Evolutionary conservation across 2,797 vertebrate genomes (phyloP).

Genomic region (Borostomias antarcticus): DNA sequence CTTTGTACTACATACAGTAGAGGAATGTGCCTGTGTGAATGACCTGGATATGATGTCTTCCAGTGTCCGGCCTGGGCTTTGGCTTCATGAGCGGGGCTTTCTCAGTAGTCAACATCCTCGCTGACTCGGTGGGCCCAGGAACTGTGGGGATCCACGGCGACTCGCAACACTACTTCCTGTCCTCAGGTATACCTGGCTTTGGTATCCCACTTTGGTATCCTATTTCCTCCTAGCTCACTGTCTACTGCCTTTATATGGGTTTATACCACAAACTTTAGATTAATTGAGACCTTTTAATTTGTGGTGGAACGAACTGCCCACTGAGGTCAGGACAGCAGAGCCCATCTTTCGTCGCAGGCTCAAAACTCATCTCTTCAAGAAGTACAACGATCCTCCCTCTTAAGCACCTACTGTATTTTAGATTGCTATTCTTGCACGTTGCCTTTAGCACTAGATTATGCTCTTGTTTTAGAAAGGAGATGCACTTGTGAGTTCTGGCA

Average conservation of each 20-base stretch:
- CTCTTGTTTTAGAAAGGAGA: too few species aligned
- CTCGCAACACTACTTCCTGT: slow-evolving; percentile 86
- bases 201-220: background rate
- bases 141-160: slow-evolving; percentile 86
- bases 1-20: background rate
- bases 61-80: slow-evolving; percentile 81
- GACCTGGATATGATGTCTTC: background rate
- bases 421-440: too few species aligned
- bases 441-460: too few species aligned
- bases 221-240: background rate
- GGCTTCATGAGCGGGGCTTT: slow-evolving; percentile 91
- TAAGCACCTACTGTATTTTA: too few species aligned
- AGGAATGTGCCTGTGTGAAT: background rate
- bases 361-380: too few species aligned
- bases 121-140: slow-evolving; percentile 84
- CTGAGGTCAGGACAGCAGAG: too few species aligned
- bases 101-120: slow-evolving; percentile 87
- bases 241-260: background rate
- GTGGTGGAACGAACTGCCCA: too few species aligned
- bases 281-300: too few species aligned
- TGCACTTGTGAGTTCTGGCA: too few species aligned
- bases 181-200: slow-evolving; percentile 74
- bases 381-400: too few species aligned
- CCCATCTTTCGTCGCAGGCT: too few species aligned
- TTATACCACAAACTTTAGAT: background rate